Evolutionary conservation across 2,113 vertebrate genomes (phyloP).

Genomic region (Protomyctophum bolini): DNA sequence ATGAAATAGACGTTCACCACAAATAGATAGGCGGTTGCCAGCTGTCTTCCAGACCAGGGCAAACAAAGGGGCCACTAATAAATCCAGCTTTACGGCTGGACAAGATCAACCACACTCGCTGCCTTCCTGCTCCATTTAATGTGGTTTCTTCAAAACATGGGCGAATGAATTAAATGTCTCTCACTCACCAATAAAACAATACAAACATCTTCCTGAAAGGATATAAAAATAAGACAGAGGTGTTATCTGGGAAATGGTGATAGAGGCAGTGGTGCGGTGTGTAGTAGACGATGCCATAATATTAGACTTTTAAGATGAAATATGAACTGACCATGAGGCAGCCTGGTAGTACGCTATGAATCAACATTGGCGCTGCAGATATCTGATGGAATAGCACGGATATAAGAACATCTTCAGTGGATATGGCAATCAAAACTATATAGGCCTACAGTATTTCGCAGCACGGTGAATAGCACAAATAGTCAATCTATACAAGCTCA

Average conservation of each 20-base stretch:
- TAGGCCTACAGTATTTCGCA: too few relatives aligned
- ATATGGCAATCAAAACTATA: slow-evolving; percentile 9
- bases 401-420: slow-evolving; percentile 37
- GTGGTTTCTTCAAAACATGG: slow-evolving; percentile 67
- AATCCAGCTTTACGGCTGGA: slow-evolving; percentile 78
- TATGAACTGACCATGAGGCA: slow-evolving; percentile 48
- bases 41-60: slow-evolving; percentile 79
- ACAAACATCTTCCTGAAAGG: slow-evolving; percentile 73
- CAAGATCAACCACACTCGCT: slow-evolving; percentile 69
- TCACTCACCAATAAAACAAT: slow-evolving; percentile 78
- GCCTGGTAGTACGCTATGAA: slow-evolving; percentile 50
- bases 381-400: slow-evolving; percentile 55
- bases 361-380: slow-evolving; percentile 38
- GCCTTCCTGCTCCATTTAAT: slow-evolving; percentile 70
- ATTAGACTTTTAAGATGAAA: slow-evolving; percentile 64
- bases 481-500: too few relatives aligned
- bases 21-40: slow-evolving; percentile 78
- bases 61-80: slow-evolving; percentile 78
- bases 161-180: slow-evolving; percentile 74
- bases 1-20: slow-evolving; percentile 76
- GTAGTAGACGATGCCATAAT: slow-evolving; percentile 23
- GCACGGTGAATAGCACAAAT: too few relatives aligned
- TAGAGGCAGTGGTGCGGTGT: slow-evolving; percentile 40
- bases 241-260: slow-evolving; percentile 65
- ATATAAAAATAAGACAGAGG: slow-evolving; percentile 72